A percentile compares a stretch with the other conserved stretches of the same genome.
These are phyloP conservation scores for Galagoides demidoff DNA, from an alignment of 2,797 vertebrate genomes.

Conservation along the genomic window DNA sequence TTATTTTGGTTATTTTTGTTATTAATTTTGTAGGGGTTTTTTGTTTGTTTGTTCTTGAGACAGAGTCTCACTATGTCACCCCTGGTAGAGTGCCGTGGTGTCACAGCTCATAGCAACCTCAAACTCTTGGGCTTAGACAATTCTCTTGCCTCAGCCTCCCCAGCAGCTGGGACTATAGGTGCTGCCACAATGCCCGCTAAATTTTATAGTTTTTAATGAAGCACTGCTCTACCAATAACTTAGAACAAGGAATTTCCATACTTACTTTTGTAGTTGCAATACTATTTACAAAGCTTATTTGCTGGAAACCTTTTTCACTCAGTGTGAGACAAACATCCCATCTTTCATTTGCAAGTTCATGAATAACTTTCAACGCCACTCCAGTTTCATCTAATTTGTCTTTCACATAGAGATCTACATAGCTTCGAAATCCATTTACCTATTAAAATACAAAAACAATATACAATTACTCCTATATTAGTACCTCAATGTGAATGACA, in stretches of 20 bases:
- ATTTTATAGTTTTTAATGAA: constrained; percentile 35
- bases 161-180: no score
- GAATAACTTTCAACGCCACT: constrained; percentile 93
- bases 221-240: not conserved
- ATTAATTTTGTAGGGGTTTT: not conserved
- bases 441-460: constrained; percentile 74
- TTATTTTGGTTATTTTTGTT: not conserved
- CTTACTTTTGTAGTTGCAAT: constrained; percentile 96
- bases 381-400: constrained; percentile 95
- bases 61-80: no score
- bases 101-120: no score
- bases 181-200: no score
- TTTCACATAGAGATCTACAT: constrained; percentile 95
- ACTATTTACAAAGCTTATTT: constrained; percentile 96
- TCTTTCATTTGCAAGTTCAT: constrained; percentile 92
- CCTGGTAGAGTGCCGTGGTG: no score
- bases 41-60: no score
- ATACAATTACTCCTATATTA: not conserved
- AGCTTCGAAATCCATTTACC: constrained; percentile 94
- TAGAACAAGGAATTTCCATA: not conserved
- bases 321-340: constrained; percentile 95
- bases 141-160: no score
- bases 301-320: constrained; percentile 95
- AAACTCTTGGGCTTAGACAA: no score
- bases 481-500: not conserved